Evolutionary conservation across 2,113 vertebrate species (phyloP).

Genomic region (Puntigrus tetrazona): DNA sequence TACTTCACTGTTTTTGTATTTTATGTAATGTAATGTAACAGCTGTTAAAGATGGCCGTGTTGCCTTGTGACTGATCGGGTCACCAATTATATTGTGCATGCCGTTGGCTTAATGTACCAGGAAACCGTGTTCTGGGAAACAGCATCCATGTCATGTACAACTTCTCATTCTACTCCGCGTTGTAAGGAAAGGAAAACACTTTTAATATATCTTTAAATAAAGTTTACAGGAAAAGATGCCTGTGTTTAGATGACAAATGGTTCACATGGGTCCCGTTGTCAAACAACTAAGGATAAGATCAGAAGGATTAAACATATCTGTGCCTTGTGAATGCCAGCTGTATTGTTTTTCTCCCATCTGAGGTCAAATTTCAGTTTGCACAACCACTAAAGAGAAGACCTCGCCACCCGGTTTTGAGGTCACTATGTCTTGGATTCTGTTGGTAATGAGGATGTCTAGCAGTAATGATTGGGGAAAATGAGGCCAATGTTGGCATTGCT

Average conservation of each 20-base stretch:
- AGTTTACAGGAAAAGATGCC: not conserved
- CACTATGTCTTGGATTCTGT: not conserved
- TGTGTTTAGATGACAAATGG: not conserved
- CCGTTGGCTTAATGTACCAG: not conserved
- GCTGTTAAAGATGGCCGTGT: not conserved
- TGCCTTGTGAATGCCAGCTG: not conserved
- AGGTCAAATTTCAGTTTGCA: slow-evolving; percentile 6
- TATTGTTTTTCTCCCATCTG: not conserved
- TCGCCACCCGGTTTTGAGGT: not conserved
- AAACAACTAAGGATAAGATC: not conserved
- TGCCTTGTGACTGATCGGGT: not conserved
- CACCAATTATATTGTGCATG: not conserved
- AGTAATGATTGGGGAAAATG: slow-evolving; percentile 4
- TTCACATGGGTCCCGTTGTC: not conserved
- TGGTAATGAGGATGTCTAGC: slow-evolving; percentile 14
- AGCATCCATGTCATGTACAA: not conserved
- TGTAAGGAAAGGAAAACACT: not conserved
- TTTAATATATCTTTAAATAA: not conserved
- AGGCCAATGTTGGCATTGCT: not conserved
- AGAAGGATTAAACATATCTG: not conserved
- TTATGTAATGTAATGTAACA: too few relatives aligned
- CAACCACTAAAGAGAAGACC: not conserved
- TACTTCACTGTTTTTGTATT: too few relatives aligned
- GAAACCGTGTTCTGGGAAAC: not conserved
- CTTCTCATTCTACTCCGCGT: not conserved